Evolutionary conservation across 2,888 invertebrate genomes (phyloP).

Genomic region (Dryomyza anilis): DNA sequence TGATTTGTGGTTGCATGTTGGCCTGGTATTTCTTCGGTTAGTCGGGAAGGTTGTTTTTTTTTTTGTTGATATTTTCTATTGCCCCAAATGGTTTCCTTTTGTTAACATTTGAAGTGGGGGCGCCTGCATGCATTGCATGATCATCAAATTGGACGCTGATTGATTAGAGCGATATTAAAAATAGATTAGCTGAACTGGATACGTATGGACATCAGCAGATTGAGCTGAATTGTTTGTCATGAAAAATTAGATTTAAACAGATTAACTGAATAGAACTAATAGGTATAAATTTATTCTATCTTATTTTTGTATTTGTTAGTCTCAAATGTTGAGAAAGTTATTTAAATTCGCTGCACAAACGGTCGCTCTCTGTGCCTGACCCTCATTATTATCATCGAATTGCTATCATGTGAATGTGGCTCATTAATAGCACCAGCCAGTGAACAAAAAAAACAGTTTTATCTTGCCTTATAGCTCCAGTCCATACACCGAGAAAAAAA

Average conservation of each 20-base stretch:
- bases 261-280: no score
- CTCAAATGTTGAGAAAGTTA: background rate
- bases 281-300: no score
- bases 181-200: background rate
- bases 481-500: no score
- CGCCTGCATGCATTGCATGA: background rate
- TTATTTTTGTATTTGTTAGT: no score
- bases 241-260: no score
- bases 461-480: no score
- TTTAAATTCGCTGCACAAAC: background rate
- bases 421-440: no score
- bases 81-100: background rate
- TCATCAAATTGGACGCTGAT: slow-evolving; percentile 11
- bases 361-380: background rate
- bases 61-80: background rate
- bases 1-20: background rate
- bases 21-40: no score
- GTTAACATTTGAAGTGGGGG: background rate
- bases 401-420: background rate
- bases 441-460: no score
- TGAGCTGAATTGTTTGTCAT: background rate
- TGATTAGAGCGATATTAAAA: slow-evolving; percentile 13
- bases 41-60: no score
- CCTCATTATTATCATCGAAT: background rate
- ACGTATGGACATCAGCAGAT: background rate